A percentile compares a stretch with the other conserved stretches of the same genome.
Evolutionary conservation across 2,113 vertebrate genomes (phyloP).

Genomic region (Hemibagrus wyckioides): DNA sequence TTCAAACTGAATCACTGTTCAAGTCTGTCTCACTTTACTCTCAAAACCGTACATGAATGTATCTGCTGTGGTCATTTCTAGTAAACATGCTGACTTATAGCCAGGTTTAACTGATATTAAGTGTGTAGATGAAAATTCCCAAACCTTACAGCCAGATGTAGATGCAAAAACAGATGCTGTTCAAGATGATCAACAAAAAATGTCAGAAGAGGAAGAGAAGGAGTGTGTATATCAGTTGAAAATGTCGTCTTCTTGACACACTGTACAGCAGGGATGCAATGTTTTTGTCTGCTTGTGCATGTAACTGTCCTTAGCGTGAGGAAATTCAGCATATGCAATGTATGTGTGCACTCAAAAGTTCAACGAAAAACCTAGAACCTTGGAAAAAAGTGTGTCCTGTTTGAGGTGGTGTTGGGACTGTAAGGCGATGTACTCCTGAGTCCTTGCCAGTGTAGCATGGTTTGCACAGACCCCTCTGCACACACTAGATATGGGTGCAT

Average conservation of each 20-base stretch:
- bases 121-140: neutral
- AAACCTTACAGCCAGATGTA: neutral
- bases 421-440: neutral
- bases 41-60: neutral
- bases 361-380: neutral
- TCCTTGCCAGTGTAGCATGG: slow-evolving; percentile 29
- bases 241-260: neutral
- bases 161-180: neutral
- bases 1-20: neutral
- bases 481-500: slow-evolving; percentile 31
- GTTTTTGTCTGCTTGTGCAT: neutral
- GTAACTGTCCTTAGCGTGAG: neutral
- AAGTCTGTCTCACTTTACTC: neutral
- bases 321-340: neutral
- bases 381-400: neutral
- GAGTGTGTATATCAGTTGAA: neutral
- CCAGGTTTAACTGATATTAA: neutral
- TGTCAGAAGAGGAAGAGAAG: neutral
- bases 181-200: neutral
- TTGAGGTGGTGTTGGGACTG: neutral
- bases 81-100: neutral
- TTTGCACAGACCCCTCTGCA: slow-evolving; percentile 34
- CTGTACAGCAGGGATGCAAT: neutral
- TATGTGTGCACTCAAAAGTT: neutral
- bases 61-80: too few relatives aligned